phyloP scores from a whole-genome alignment of 2,113 vertebrate species.

The Columba livia region DNA sequence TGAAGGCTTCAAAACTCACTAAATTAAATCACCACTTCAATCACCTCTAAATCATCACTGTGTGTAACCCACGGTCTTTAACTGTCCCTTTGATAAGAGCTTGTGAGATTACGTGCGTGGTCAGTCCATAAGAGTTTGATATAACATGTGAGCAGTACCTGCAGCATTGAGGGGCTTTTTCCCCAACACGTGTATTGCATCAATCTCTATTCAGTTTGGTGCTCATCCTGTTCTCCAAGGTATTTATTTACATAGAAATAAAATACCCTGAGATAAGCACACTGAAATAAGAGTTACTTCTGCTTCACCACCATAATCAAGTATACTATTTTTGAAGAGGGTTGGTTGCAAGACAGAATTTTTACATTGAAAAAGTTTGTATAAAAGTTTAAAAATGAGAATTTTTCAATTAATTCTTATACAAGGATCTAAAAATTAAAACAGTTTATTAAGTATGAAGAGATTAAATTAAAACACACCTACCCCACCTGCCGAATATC shows the following conservation, averaged over 20 bases:
- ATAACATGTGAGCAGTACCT: neutral
- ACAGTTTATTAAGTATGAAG: neutral
- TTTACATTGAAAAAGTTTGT: neutral
- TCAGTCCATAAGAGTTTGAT: neutral
- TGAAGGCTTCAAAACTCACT: neutral
- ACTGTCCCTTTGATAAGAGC: neutral
- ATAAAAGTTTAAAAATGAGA: neutral
- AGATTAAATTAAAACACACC: neutral
- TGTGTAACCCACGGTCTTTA: neutral
- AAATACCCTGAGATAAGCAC: neutral
- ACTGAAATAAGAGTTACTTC: neutral
- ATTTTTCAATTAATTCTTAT: neutral
- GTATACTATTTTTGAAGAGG: neutral
- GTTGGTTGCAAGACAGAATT: neutral
- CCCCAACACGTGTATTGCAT: neutral
- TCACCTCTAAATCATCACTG: neutral
- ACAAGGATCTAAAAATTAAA: neutral
- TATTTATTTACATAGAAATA: neutral
- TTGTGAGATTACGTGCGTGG: neutral
- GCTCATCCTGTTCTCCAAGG: neutral
- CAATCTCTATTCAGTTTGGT: neutral
- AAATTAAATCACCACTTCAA: neutral
- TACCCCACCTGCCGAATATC: neutral
- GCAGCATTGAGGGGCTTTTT: neutral
- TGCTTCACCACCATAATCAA: neutral